Conservation (phyloP, 2,888 invertebrate species). For the Cephus sareptanus region DNA sequence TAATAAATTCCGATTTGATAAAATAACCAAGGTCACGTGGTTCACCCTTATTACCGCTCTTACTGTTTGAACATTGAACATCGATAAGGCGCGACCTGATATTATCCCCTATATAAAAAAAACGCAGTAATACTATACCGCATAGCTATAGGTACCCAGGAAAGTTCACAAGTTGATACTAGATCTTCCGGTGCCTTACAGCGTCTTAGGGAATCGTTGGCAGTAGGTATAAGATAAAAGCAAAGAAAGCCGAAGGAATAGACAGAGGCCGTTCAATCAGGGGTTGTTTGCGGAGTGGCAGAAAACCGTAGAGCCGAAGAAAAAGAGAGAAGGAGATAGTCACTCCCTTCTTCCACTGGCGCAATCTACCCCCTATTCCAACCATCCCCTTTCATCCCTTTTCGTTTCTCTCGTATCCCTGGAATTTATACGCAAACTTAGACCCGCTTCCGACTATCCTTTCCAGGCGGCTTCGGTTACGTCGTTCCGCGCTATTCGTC, state of each 20-base stretch:
- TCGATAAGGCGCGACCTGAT: not conserved
- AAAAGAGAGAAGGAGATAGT: not conserved
- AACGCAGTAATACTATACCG: not conserved
- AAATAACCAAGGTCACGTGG: not conserved
- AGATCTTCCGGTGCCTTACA: not conserved
- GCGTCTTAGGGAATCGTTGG: not conserved
- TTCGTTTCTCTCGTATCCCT: conserved; percentile 21
- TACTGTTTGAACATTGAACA: not conserved
- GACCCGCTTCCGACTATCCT: not conserved
- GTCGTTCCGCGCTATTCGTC: conserved; percentile 26
- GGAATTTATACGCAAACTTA: conserved; percentile 47
- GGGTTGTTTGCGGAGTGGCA: conserved; percentile 32
- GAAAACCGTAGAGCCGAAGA: not conserved
- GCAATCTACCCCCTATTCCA: not conserved
- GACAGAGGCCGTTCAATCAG: conserved; percentile 23
- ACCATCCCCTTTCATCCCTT: conserved; percentile 3
- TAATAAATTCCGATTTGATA: not conserved
- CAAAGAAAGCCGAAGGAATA: not conserved
- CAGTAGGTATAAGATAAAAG: not conserved
- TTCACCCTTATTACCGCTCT: not conserved
- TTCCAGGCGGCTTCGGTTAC: not conserved
- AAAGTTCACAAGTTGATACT: not conserved
- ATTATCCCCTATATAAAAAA: not conserved
- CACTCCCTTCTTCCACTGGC: not conserved
- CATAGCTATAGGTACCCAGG: not conserved